Conservation (phyloP, 2,113 vertebrate species). For the Passer montanus region DNA sequence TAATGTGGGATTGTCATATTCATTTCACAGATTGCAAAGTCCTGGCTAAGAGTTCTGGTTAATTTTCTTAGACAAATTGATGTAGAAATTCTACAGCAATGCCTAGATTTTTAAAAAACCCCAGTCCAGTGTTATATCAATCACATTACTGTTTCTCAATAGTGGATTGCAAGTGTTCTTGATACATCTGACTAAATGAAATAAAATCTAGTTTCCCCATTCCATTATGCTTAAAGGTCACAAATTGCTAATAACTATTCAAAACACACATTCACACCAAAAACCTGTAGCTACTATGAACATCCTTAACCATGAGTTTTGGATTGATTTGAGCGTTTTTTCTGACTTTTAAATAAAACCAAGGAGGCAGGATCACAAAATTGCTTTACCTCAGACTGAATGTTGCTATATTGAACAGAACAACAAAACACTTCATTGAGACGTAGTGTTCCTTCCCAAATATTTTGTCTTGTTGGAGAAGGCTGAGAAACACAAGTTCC, state of each 20-base stretch:
- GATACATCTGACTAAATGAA: constrained; percentile 9
- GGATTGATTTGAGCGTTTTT: not conserved
- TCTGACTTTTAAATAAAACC: not conserved
- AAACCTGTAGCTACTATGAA: not conserved
- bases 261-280: not conserved
- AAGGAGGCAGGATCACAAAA: not conserved
- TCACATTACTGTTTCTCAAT: not conserved
- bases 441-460: not conserved
- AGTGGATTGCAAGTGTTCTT: not conserved
- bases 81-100: not conserved
- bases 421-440: not conserved
- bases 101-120: not conserved
- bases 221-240: constrained; percentile 32
- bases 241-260: not conserved
- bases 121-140: not conserved
- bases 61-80: not conserved
- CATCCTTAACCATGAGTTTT: not conserved
- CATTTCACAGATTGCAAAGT: not conserved
- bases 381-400: not conserved
- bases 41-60: not conserved
- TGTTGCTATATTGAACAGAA: not conserved
- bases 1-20: not conserved
- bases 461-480: not conserved
- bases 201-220: constrained; percentile 3
- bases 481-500: not conserved